These are phyloP conservation scores for Cyclina sinensis DNA, from an alignment of 1,140 invertebrate species.

Conservation along the genomic window DNA sequence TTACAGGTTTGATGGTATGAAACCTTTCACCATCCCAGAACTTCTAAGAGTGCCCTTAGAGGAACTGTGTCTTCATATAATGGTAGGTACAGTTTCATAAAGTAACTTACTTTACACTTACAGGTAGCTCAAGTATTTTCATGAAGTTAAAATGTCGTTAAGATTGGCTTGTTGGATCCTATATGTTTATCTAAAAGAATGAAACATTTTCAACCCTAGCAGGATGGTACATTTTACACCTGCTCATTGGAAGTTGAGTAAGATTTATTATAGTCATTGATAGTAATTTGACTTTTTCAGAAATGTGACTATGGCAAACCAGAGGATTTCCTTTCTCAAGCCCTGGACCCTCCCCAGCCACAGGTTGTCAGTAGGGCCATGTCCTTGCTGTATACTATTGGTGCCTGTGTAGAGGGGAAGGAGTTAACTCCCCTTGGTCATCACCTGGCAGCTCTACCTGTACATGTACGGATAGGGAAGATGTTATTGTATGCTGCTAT, in stretches of 20 bases:
- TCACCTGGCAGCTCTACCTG: constrained; percentile 95
- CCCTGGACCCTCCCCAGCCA: constrained; percentile 80
- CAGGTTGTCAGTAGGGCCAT: constrained; percentile 79
- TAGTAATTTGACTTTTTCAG: constrained; percentile 69
- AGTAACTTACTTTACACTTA: too few relatives aligned
- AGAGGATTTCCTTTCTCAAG: constrained; percentile 78
- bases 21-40: constrained; percentile 81
- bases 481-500: constrained; percentile 92
- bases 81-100: constrained; percentile 72
- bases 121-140: too few relatives aligned
- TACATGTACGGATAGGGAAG: constrained; percentile 98
- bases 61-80: constrained; percentile 85
- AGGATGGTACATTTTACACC: too few relatives aligned
- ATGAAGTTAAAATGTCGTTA: too few relatives aligned
- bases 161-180: too few relatives aligned
- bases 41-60: constrained; percentile 84
- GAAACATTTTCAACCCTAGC: too few relatives aligned
- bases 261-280: too few relatives aligned
- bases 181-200: too few relatives aligned
- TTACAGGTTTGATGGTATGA: constrained; percentile 75
- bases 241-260: too few relatives aligned
- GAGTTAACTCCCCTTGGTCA: constrained; percentile 95
- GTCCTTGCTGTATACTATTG: constrained; percentile 80
- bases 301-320: constrained; percentile 84
- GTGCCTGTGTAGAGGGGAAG: constrained; percentile 77